These are phyloP conservation scores for Acleris literana DNA, from an alignment of 2,888 invertebrate species.

Conservation along the genomic window DNA sequence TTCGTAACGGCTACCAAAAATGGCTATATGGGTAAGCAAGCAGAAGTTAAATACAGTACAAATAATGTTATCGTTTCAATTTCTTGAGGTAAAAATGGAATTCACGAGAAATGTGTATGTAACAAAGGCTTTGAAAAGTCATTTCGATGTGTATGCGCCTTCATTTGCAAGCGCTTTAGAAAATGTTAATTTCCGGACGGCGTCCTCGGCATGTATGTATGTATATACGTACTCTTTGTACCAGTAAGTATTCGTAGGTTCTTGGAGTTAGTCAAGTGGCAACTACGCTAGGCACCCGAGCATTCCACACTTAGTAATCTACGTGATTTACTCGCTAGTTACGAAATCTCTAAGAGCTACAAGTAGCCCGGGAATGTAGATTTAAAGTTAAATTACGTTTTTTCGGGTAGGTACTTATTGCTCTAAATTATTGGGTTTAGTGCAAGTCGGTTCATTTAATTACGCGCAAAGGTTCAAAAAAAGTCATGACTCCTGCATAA, in stretches of 20 bases:
- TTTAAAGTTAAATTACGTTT: too few species aligned
- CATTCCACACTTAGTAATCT: too few species aligned
- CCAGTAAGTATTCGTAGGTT: constrained; percentile 5
- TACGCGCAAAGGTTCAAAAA: too few species aligned
- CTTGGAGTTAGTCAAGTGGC: background rate
- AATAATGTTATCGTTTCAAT: constrained; percentile 41
- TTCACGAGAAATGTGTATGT: constrained; percentile 52
- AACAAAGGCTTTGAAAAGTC: constrained; percentile 62
- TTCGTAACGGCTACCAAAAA: too few species aligned
- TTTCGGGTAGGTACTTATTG: too few species aligned
- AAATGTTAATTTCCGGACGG: constrained; percentile 68
- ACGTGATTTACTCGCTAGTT: too few species aligned
- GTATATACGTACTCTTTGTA: constrained; percentile 3
- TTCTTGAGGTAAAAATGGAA: constrained; percentile 46
- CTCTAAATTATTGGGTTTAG: too few species aligned
- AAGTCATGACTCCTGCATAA: too few species aligned
- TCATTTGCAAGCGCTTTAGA: constrained; percentile 69
- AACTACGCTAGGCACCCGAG: background rate
- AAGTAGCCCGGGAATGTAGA: too few species aligned
- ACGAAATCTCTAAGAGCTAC: too few species aligned
- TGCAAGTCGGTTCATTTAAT: too few species aligned
- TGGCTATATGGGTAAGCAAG: too few species aligned
- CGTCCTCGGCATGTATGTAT: constrained; percentile 31
- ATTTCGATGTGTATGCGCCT: constrained; percentile 61
- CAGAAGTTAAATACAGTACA: background rate